Conservation (phyloP, 64 coral and sea anemone genomes). For the Catalaphyllia jardinei region DNA sequence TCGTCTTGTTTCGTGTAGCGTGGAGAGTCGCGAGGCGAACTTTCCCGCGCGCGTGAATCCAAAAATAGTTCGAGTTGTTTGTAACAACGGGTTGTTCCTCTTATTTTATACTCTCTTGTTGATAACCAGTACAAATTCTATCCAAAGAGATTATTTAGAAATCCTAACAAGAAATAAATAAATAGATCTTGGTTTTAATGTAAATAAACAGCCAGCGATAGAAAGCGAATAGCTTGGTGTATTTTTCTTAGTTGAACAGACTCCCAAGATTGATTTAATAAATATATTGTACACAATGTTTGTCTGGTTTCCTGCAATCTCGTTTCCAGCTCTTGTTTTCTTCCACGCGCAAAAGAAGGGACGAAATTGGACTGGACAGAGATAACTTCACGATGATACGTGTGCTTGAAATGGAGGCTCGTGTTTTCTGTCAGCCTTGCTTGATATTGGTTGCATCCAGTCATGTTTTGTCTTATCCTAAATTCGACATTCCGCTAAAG, state of each 20-base stretch:
- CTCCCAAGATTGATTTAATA: constrained; percentile 5
- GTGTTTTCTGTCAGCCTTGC: background rate
- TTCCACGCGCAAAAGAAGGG: background rate
- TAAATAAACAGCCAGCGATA: background rate
- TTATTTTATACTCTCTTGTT: background rate
- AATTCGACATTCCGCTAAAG: background rate
- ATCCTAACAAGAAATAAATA: constrained; percentile 31
- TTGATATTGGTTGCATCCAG: background rate
- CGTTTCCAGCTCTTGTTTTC: background rate
- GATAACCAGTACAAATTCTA: background rate
- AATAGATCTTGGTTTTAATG: background rate
- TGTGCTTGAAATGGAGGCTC: background rate
- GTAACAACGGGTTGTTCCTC: background rate
- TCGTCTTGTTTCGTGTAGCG: no score
- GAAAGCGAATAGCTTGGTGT: background rate
- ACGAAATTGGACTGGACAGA: background rate
- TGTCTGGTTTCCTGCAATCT: background rate
- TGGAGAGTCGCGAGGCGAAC: no score
- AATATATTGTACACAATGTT: constrained; percentile 46
- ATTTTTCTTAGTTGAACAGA: constrained; percentile 15
- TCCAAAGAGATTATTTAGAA: constrained; percentile 6
- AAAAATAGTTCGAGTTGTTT: no score
- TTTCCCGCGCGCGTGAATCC: no score
- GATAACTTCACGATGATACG: background rate
- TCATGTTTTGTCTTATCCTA: background rate